Percentiles rank a stretch among this genome's conserved stretches.
Evolutionary conservation across 2,797 vertebrate species (phyloP).

Genomic region (Threskiornis aethiopicus): DNA sequence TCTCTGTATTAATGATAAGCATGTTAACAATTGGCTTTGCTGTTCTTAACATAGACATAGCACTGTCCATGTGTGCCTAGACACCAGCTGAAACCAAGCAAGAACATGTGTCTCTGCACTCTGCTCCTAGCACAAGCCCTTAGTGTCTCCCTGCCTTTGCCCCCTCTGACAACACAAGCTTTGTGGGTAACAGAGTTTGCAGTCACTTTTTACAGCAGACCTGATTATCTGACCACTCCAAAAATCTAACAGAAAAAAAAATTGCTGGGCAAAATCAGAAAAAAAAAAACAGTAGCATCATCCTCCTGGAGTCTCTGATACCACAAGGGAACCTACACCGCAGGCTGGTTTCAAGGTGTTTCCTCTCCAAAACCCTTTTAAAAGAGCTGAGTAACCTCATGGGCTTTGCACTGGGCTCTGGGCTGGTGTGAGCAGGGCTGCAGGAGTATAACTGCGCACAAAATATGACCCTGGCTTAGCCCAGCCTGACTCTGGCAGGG

Average conservation of each 20-base stretch:
- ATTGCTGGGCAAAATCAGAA: background rate
- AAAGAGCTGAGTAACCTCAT: constrained; percentile 22
- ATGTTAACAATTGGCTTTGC: background rate
- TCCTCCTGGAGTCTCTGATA: background rate
- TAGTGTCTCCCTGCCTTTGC: background rate
- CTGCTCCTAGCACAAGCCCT: background rate
- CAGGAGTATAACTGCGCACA: background rate
- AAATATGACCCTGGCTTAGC: constrained; percentile 20
- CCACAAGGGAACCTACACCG: background rate
- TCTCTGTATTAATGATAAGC: background rate
- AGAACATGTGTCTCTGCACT: background rate
- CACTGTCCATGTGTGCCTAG: background rate
- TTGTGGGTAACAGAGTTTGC: background rate
- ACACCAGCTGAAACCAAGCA: background rate
- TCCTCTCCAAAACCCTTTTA: constrained; percentile 13
- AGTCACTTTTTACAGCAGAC: background rate
- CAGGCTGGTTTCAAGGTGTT: constrained; percentile 10
- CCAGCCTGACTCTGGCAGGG: constrained; percentile 5
- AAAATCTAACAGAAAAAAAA: background rate
- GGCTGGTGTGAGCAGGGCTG: background rate
- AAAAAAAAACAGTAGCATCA: background rate
- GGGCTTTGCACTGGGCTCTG: background rate
- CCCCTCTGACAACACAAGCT: background rate
- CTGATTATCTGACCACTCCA: background rate
- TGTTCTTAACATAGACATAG: background rate